phyloP scores from a whole-genome alignment of 2,113 vertebrate genomes.

The Nestor notabilis region DNA sequence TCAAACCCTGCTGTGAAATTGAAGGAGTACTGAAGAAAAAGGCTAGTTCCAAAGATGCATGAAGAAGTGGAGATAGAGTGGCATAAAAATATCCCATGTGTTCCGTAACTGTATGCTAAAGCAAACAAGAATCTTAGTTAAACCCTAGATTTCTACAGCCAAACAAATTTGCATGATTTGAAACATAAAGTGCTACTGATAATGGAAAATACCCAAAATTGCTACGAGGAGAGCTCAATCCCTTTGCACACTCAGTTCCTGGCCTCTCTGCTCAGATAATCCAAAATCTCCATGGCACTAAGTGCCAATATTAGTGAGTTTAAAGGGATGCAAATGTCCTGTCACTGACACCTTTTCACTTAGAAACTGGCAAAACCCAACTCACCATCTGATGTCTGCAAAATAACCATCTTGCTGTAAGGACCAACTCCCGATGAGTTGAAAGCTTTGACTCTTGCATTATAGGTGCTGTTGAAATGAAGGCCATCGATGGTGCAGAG shows the following conservation, averaged over 20 bases:
- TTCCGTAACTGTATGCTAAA: neutral
- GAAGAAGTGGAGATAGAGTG: neutral
- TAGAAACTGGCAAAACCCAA: neutral
- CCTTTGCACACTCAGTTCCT: neutral
- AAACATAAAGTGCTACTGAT: neutral
- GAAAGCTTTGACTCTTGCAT: slow-evolving; percentile 95
- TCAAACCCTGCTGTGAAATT: slow-evolving; percentile 13
- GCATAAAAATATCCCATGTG: neutral
- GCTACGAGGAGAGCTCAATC: neutral
- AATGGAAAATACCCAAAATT: neutral
- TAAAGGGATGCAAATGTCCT: neutral
- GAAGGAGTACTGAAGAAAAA: slow-evolving; percentile 2
- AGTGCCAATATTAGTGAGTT: neutral
- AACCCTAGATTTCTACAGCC: neutral
- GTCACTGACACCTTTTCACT: neutral
- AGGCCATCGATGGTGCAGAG: slow-evolving; percentile 97
- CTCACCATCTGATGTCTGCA: slow-evolving; percentile 95
- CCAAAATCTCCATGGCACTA: neutral
- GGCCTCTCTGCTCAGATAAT: neutral
- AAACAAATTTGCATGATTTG: neutral
- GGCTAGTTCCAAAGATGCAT: neutral
- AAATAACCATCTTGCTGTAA: slow-evolving; percentile 95
- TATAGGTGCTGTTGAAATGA: slow-evolving; percentile 97
- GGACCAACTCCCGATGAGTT: slow-evolving; percentile 89
- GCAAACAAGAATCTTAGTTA: neutral